Conservation (phyloP, 1,140 invertebrate species). For the Drosophila triauraria region DNA sequence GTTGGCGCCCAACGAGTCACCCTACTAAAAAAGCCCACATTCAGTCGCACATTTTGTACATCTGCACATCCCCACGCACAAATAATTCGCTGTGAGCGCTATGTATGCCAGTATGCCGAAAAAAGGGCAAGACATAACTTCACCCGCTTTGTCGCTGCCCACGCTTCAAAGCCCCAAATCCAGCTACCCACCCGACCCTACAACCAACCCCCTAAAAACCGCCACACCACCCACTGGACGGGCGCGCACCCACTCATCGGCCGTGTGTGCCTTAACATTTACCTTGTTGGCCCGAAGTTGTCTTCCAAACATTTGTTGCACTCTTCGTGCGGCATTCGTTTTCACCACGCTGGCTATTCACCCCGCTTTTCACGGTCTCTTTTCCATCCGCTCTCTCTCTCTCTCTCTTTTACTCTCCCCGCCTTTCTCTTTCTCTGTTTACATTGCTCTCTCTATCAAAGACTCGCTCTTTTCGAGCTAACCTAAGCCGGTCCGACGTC, state of each 20-base stretch:
- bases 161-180: constrained; percentile 24
- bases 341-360: constrained; percentile 51
- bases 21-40: constrained; percentile 22
- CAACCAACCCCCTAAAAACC: constrained; percentile 4
- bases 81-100: constrained; percentile 38
- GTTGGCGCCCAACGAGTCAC: not conserved
- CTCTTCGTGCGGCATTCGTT: constrained; percentile 45
- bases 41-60: constrained; percentile 32
- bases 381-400: not conserved
- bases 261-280: constrained; percentile 49
- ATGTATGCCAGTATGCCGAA: constrained; percentile 75
- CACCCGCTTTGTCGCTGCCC: constrained; percentile 50
- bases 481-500: constrained; percentile 53
- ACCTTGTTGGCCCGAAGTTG: constrained; percentile 53
- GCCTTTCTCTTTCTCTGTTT: constrained; percentile 52
- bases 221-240: constrained; percentile 7
- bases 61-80: constrained; percentile 19
- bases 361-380: constrained; percentile 10
- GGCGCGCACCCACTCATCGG: constrained; percentile 1
- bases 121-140: constrained; percentile 62
- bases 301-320: constrained; percentile 70
- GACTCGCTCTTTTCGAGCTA: constrained; percentile 15
- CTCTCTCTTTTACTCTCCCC: constrained; percentile 1
- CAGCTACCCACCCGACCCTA: constrained; percentile 44
- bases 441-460: constrained; percentile 37